A percentile compares a stretch with the other conserved stretches of the same genome.
Conservation (phyloP, 1,140 invertebrate genomes). For the Neocloeon triangulifer region DNA sequence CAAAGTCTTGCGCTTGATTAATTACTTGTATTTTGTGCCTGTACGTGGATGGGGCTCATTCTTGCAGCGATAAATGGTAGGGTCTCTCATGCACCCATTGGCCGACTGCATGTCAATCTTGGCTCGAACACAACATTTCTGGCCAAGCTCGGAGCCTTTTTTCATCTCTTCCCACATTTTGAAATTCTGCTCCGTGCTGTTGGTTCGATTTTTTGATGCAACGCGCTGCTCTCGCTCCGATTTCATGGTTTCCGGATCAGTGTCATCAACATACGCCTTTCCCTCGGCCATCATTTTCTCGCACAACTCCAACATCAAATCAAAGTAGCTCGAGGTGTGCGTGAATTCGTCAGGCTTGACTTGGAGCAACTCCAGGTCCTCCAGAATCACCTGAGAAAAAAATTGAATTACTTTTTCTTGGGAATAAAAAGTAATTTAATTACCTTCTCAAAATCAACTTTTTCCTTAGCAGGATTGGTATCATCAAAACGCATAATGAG, state of each 20-base stretch:
- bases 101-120: conserved; percentile 94
- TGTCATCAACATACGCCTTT: conserved; percentile 93
- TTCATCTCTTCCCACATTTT: conserved; percentile 91
- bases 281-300: conserved; percentile 69
- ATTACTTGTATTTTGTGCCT: conserved; percentile 85
- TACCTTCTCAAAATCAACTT: conserved; percentile 88
- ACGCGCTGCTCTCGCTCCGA: conserved; percentile 71
- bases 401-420: too few species aligned
- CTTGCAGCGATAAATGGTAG: conserved; percentile 99
- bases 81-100: conserved; percentile 95
- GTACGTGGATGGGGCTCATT: conserved; percentile 80
- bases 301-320: conserved; percentile 69
- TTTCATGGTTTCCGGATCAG: conserved; percentile 86
- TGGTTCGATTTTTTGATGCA: conserved; percentile 69
- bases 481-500: conserved; percentile 99
- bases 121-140: conserved; percentile 79
- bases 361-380: conserved; percentile 79
- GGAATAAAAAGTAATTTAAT: not conserved
- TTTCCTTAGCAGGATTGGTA: conserved; percentile 98
- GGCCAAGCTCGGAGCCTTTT: conserved; percentile 49
- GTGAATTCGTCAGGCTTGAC: conserved; percentile 86
- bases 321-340: conserved; percentile 94
- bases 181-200: conserved; percentile 71
- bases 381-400: conserved; percentile 61
- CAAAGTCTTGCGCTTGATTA: not conserved